A percentile compares a stretch with the other conserved stretches of the same genome.
These are phyloP conservation scores for Imbricaverruca yamaguchii DNA, from an alignment of 2,888 invertebrate genomes.

Conservation along the genomic window DNA sequence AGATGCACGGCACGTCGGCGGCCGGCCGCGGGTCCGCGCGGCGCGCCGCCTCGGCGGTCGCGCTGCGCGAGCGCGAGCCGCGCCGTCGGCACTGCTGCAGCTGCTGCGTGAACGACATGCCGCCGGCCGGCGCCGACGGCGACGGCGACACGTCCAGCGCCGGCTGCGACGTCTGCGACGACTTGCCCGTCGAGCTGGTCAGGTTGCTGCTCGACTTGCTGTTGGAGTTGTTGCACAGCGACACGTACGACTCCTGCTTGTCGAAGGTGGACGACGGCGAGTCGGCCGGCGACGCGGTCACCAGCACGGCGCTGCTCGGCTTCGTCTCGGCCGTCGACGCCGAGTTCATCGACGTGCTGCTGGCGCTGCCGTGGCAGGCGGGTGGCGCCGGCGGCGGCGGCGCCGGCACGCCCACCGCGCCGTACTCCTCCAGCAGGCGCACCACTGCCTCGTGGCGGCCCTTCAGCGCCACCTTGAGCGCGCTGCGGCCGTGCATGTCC, in stretches of 20 bases:
- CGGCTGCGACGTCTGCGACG: slow-evolving; percentile 35
- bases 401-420: slow-evolving; percentile 26
- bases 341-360: slow-evolving; percentile 34
- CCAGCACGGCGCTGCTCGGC: slow-evolving; percentile 36
- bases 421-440: slow-evolving; percentile 40
- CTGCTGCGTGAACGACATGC: slow-evolving; percentile 44
- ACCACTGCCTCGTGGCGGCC: slow-evolving; percentile 43
- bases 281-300: slow-evolving; percentile 34
- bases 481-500: slow-evolving; percentile 41
- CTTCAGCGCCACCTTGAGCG: slow-evolving; percentile 43
- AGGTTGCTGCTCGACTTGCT: slow-evolving; percentile 43
- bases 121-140: slow-evolving; percentile 28
- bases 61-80: slow-evolving; percentile 40
- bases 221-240: slow-evolving; percentile 41
- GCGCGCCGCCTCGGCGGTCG: slow-evolving; percentile 44
- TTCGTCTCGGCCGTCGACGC: slow-evolving; percentile 37
- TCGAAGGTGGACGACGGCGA: slow-evolving; percentile 43
- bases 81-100: slow-evolving; percentile 44
- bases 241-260: slow-evolving; percentile 40
- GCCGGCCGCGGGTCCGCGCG: slow-evolving; percentile 39
- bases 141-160: slow-evolving; percentile 29
- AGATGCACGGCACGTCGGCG: slow-evolving; percentile 42
- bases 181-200: slow-evolving; percentile 41
- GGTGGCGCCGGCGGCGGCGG: slow-evolving; percentile 26
- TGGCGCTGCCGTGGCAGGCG: slow-evolving; percentile 25